These are phyloP conservation scores for Chelon auratus DNA, from an alignment of 2,797 vertebrate species.

Conservation along the genomic window DNA sequence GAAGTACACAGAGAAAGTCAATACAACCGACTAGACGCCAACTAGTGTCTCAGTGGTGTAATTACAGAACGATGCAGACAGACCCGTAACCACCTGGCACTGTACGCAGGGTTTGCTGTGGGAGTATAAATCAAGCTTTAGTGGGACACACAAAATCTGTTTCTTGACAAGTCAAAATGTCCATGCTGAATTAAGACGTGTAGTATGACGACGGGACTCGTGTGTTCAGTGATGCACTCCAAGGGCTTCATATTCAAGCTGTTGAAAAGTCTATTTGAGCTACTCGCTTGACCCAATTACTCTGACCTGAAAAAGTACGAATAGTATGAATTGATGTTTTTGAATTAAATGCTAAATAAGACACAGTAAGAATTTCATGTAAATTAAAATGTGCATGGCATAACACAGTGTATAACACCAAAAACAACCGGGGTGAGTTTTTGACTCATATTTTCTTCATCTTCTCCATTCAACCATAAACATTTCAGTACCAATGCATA, in stretches of 20 bases:
- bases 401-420: conserved; percentile 7
- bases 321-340: background rate
- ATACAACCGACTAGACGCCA: too few relatives aligned
- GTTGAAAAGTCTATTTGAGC: background rate
- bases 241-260: background rate
- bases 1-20: too few relatives aligned
- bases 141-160: background rate
- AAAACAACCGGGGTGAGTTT: conserved; percentile 23
- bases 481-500: conserved; percentile 85
- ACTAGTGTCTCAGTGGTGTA: too few relatives aligned
- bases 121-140: too few relatives aligned
- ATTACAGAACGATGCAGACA: too few relatives aligned
- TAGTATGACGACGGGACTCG: background rate
- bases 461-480: conserved; percentile 71
- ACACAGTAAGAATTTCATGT: background rate
- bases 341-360: conserved; percentile 1
- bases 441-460: conserved; percentile 71
- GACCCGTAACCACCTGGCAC: too few relatives aligned
- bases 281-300: background rate
- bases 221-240: background rate
- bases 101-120: too few relatives aligned
- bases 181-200: background rate
- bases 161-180: background rate
- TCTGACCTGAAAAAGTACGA: background rate
- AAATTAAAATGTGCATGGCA: conserved; percentile 6